Percentiles rank a stretch among this genome's conserved stretches.
Conservation (phyloP, 1,140 invertebrate genomes). For the Panulirus ornatus region DNA sequence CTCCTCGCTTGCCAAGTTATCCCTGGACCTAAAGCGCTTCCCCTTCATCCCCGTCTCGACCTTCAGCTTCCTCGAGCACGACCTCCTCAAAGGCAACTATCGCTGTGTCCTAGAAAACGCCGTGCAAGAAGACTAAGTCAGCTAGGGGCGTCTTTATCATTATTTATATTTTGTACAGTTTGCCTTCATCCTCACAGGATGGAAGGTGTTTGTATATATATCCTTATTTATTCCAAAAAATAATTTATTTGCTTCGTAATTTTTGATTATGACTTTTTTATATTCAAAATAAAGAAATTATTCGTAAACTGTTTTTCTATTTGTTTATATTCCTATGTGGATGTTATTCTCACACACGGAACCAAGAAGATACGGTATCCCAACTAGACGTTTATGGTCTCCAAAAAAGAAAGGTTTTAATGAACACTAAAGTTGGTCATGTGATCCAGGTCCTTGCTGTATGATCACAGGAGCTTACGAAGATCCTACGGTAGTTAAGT, state of each 20-base stretch:
- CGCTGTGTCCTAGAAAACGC: constrained; percentile 19
- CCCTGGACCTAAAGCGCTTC: constrained; percentile 14
- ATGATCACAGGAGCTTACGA: too few species aligned
- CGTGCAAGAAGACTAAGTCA: not conserved
- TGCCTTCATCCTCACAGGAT: not conserved
- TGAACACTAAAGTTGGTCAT: too few species aligned
- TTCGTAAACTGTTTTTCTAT: too few species aligned
- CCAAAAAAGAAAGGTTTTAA: too few species aligned
- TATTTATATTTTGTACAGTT: not conserved
- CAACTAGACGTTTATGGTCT: too few species aligned
- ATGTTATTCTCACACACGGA: too few species aligned
- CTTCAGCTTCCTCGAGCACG: not conserved
- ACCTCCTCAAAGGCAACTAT: constrained; percentile 12
- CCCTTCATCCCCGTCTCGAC: constrained; percentile 23
- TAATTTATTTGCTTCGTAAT: not conserved
- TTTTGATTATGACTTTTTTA: not conserved
- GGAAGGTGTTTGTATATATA: not conserved
- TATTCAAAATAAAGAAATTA: not conserved
- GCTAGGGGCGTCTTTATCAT: not conserved
- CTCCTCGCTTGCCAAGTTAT: not conserved
- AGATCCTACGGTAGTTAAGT: too few species aligned
- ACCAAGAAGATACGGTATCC: too few species aligned
- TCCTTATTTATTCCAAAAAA: not conserved
- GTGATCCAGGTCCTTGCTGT: too few species aligned
- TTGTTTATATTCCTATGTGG: too few species aligned